A percentile compares a stretch with the other conserved stretches of the same genome.
Evolutionary conservation across 2,888 invertebrate species (phyloP).

Genomic region (Dugesia japonica): DNA sequence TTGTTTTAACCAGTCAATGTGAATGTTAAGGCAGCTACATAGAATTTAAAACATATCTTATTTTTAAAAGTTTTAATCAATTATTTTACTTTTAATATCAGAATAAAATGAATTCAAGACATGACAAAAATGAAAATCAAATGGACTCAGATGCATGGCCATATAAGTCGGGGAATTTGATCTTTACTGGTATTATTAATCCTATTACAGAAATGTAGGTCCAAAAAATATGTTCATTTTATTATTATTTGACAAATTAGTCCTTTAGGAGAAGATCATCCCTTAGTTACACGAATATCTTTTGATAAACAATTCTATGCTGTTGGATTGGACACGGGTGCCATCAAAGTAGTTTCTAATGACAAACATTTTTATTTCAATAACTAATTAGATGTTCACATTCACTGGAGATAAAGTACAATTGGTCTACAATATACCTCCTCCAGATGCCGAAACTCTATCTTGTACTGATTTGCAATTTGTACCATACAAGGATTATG

Average conservation of each 20-base stretch:
- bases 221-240: too few relatives aligned
- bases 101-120: neutral
- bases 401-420: neutral
- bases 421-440: conserved; percentile 16
- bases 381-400: neutral
- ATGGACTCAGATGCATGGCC: neutral
- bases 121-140: neutral
- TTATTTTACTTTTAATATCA: too few relatives aligned
- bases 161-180: neutral
- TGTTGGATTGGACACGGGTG: conserved; percentile 42
- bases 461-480: conserved; percentile 45
- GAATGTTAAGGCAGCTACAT: neutral
- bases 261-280: conserved; percentile 30
- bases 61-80: neutral
- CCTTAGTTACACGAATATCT: conserved; percentile 29
- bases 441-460: conserved; percentile 35
- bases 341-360: conserved; percentile 40
- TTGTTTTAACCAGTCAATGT: neutral
- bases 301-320: conserved; percentile 37
- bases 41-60: neutral
- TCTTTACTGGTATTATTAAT: neutral
- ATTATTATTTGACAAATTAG: too few relatives aligned
- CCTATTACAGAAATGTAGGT: neutral
- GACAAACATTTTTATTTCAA: neutral
- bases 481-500: conserved; percentile 37